phyloP scores from a whole-genome alignment of 2,797 vertebrate genomes.

The Bothrops alternatus region DNA sequence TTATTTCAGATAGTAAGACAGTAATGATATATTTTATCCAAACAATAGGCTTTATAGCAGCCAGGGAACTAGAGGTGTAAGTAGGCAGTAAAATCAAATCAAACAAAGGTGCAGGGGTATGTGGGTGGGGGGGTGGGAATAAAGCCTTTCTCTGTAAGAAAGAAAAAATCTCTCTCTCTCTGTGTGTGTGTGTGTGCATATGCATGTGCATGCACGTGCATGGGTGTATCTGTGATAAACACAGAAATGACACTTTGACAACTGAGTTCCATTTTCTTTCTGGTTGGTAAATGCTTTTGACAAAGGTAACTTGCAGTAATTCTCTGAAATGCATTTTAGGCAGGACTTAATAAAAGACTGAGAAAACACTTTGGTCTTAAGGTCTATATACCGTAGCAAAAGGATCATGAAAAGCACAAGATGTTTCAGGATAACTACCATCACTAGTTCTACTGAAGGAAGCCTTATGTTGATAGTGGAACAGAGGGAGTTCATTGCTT shows the following conservation, averaged over 20 bases:
- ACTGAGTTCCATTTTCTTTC: neutral
- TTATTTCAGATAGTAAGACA: neutral
- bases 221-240: neutral
- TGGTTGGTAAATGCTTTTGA: neutral
- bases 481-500: too few relatives aligned
- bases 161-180: neutral
- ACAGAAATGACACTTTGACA: neutral
- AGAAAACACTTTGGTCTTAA: neutral
- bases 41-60: conserved; percentile 1
- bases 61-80: neutral
- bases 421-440: neutral
- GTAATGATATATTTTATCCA: neutral
- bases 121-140: neutral
- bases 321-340: neutral
- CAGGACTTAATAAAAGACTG: neutral
- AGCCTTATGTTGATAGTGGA: neutral
- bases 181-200: neutral
- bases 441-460: neutral
- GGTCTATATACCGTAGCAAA: neutral
- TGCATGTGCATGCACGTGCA: neutral
- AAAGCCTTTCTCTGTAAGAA: neutral
- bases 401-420: neutral
- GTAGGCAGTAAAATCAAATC: neutral
- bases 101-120: conserved; percentile 44
- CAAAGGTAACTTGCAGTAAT: neutral